phyloP scores from a whole-genome alignment of 1,140 invertebrate species.

The Pachypeltis micranthus region DNA sequence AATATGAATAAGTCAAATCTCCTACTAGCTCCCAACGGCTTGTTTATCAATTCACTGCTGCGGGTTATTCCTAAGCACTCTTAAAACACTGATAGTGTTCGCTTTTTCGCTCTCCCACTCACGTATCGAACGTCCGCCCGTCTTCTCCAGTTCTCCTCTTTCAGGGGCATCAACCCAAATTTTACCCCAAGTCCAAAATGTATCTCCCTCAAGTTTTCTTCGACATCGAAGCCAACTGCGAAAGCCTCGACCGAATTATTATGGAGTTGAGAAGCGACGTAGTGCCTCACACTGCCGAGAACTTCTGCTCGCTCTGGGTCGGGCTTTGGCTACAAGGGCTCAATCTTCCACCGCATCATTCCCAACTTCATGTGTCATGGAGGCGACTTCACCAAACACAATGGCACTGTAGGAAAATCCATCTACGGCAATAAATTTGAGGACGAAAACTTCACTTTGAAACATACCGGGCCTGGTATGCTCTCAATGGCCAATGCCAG shows the following conservation, averaged over 20 bases:
- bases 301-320: constrained; percentile 84
- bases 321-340: constrained; percentile 87
- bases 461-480: constrained; percentile 73
- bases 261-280: constrained; percentile 66
- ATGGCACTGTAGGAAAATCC: constrained; percentile 92
- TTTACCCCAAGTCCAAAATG: neutral
- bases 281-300: constrained; percentile 85
- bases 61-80: no score
- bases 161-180: neutral
- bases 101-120: neutral
- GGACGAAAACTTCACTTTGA: constrained; percentile 89
- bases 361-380: constrained; percentile 97
- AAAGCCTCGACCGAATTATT: constrained; percentile 37
- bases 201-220: constrained; percentile 5
- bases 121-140: neutral
- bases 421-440: constrained; percentile 94
- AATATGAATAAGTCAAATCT: no score
- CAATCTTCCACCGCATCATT: constrained; percentile 87
- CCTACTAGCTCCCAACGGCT: no score
- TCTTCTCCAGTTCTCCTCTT: neutral
- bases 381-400: constrained; percentile 88
- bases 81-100: no score
- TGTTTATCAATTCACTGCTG: no score
- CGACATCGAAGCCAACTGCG: neutral
- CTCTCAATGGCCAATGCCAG: constrained; percentile 95